A percentile compares a stretch with the other conserved stretches of the same genome.
phyloP scores from a whole-genome alignment of 2,888 invertebrate genomes.

The Sabellastarte sp. region DNA sequence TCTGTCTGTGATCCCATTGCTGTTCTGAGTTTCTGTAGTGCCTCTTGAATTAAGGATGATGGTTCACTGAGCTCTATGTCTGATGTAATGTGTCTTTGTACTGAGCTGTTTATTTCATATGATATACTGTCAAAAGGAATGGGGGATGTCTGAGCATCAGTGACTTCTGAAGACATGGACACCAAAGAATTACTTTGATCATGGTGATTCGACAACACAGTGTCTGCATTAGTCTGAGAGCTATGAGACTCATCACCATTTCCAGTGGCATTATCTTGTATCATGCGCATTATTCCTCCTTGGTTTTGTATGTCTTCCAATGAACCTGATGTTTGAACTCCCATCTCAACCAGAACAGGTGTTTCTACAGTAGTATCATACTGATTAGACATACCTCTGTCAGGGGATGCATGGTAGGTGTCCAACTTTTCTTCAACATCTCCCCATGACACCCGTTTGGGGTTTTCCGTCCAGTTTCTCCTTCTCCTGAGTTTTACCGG shows the following conservation, averaged over 20 bases:
- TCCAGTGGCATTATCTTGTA: not conserved
- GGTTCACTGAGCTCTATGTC: not conserved
- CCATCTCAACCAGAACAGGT: not conserved
- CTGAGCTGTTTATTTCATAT: not conserved
- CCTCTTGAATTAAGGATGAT: not conserved
- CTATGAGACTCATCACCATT: not conserved
- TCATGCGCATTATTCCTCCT: not conserved
- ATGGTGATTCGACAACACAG: not conserved
- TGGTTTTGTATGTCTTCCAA: not conserved
- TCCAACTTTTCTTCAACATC: not conserved
- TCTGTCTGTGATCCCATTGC: conserved; percentile 2
- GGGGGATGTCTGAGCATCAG: conserved; percentile 1
- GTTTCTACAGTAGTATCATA: too few relatives aligned
- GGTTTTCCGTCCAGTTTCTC: not conserved
- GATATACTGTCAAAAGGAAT: not conserved
- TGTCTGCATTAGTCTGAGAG: not conserved
- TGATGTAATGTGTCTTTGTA: not conserved
- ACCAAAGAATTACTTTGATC: not conserved
- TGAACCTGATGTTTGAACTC: not conserved
- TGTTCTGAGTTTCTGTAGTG: not conserved
- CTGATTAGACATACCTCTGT: too few relatives aligned
- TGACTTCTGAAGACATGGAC: not conserved
- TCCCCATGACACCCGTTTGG: conserved; percentile 3
- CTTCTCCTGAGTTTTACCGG: not conserved
- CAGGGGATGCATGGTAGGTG: not conserved